These are phyloP conservation scores for Orthonyx spaldingii DNA, from an alignment of 2,113 vertebrate species.

Conservation along the genomic window DNA sequence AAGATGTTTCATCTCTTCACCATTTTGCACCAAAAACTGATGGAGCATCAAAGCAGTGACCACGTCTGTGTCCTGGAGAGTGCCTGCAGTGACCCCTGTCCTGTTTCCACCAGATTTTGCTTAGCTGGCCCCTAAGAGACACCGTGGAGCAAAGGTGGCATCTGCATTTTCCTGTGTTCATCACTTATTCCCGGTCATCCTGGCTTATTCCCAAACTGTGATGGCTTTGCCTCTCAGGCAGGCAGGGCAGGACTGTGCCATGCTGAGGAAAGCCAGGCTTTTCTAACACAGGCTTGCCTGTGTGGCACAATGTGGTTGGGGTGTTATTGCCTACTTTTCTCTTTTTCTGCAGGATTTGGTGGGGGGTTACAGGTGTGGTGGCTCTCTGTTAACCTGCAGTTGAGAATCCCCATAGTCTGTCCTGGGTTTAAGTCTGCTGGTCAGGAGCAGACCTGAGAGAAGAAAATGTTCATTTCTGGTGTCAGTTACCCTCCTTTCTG, in stretches of 20 bases:
- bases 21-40: neutral
- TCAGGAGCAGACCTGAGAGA: neutral
- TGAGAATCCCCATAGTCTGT: neutral
- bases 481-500: neutral
- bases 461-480: neutral
- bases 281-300: neutral
- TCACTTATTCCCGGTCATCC: neutral
- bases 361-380: neutral
- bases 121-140: neutral
- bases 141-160: rapidly evolving
- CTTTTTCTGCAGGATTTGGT: neutral
- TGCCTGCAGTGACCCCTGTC: neutral
- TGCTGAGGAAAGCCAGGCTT: neutral
- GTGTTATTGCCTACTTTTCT: neutral
- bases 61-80: neutral
- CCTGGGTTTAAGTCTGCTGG: neutral
- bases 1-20: neutral
- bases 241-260: neutral
- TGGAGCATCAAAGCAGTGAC: neutral
- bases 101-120: neutral
- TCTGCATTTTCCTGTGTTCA: neutral
- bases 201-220: neutral
- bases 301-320: neutral
- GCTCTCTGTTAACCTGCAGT: neutral
- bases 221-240: neutral